phyloP scores from a whole-genome alignment of 2,113 vertebrate genomes.

The Numenius arquata region DNA sequence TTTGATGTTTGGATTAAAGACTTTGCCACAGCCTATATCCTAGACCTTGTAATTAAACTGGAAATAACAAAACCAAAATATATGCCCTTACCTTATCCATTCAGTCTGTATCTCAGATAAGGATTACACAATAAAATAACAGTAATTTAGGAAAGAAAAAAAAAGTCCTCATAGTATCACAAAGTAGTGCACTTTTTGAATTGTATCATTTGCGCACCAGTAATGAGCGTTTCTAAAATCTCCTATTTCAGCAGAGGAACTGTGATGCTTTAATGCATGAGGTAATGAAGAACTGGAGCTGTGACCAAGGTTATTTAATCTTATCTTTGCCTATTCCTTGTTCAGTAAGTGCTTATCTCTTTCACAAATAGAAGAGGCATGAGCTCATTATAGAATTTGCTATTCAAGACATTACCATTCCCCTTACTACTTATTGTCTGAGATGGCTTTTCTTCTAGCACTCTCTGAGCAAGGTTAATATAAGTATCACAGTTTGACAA shows the following conservation, averaged over 20 bases:
- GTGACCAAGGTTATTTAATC: neutral
- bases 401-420: neutral
- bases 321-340: conserved; percentile 14
- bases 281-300: neutral
- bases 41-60: neutral
- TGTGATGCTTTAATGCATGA: neutral
- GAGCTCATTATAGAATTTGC: neutral
- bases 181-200: neutral
- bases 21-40: neutral
- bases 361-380: conserved; percentile 24
- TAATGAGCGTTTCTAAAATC: neutral
- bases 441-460: neutral
- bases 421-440: neutral
- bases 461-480: neutral
- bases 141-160: neutral
- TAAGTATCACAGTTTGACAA: neutral
- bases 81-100: neutral
- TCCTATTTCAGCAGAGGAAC: neutral
- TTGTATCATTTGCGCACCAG: neutral
- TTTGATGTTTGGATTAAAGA: neutral
- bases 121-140: neutral
- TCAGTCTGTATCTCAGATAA: neutral
- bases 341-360: conserved; percentile 23
- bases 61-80: neutral
- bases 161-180: neutral